Evolutionary conservation across 2,797 vertebrate species (phyloP).

Genomic region (Acropternis orthonyx): DNA sequence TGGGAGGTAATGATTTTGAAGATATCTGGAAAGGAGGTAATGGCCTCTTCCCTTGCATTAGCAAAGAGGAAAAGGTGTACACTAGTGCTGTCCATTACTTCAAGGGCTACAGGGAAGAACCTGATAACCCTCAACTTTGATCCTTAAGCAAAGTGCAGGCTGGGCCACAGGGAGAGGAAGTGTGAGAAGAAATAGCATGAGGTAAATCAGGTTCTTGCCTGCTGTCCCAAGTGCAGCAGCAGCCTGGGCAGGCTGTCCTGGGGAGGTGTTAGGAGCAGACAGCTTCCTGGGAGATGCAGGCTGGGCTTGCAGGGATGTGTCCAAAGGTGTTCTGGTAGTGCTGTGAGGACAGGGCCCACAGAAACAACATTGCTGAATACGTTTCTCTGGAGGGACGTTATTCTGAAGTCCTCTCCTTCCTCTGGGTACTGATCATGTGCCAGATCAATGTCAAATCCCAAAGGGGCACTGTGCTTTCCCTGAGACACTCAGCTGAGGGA

Average conservation of each 20-base stretch:
- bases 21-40: not conserved
- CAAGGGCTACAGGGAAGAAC: not conserved
- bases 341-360: not conserved
- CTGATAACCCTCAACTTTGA: accelerated
- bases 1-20: not conserved
- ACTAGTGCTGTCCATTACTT: not conserved
- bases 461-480: not conserved
- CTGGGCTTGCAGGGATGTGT: not conserved
- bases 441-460: not conserved
- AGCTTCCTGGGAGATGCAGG: not conserved
- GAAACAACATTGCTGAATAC: not conserved
- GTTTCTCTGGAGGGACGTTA: not conserved
- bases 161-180: not conserved
- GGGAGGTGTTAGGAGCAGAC: not conserved
- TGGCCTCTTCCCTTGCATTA: not conserved
- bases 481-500: not conserved
- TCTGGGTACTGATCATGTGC: not conserved
- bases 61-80: not conserved
- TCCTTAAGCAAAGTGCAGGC: not conserved
- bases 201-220: not conserved
- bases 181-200: not conserved
- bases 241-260: not conserved
- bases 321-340: not conserved
- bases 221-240: not conserved
- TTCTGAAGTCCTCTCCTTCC: not conserved